Percentiles rank a stretch among this genome's conserved stretches.
These are phyloP conservation scores for Euleptes europaea DNA, from an alignment of 2,113 vertebrate genomes.

Conservation along the genomic window DNA sequence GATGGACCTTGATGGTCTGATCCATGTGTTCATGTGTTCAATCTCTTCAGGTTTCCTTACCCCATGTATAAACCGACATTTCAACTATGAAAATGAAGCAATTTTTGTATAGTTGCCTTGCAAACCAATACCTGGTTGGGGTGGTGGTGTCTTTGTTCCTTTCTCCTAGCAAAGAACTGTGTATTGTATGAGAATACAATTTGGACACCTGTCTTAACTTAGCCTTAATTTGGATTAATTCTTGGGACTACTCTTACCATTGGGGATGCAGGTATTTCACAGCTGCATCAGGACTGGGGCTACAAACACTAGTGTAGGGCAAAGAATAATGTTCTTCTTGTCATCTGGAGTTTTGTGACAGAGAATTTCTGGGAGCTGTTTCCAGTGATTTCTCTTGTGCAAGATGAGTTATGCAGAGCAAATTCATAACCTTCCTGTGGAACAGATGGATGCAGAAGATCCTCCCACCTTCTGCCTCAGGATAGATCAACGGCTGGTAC, in stretches of 20 bases:
- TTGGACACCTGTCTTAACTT: not conserved
- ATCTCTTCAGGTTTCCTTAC: too few relatives aligned
- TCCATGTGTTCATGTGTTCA: too few relatives aligned
- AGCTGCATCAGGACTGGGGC: not conserved
- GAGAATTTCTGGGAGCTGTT: not conserved
- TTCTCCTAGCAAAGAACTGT: not conserved
- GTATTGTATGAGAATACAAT: not conserved
- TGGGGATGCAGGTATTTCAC: not conserved
- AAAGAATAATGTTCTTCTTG: not conserved
- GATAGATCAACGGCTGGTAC: not conserved
- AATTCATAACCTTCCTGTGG: conserved; percentile 1
- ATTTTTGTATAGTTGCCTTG: not conserved
- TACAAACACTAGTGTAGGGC: not conserved
- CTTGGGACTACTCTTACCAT: not conserved
- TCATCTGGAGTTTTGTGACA: not conserved
- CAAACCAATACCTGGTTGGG: too few relatives aligned
- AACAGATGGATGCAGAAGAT: conserved; percentile 10
- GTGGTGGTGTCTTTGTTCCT: not conserved
- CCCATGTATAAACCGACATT: not conserved
- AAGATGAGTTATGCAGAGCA: conserved; percentile 6
- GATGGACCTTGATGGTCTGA: too few relatives aligned
- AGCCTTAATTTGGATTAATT: not conserved
- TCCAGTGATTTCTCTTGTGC: not conserved
- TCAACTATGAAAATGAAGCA: not conserved
- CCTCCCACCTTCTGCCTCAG: not conserved